phyloP scores from a whole-genome alignment of 1,140 invertebrate species.

The Drosophila paulistorum region DNA sequence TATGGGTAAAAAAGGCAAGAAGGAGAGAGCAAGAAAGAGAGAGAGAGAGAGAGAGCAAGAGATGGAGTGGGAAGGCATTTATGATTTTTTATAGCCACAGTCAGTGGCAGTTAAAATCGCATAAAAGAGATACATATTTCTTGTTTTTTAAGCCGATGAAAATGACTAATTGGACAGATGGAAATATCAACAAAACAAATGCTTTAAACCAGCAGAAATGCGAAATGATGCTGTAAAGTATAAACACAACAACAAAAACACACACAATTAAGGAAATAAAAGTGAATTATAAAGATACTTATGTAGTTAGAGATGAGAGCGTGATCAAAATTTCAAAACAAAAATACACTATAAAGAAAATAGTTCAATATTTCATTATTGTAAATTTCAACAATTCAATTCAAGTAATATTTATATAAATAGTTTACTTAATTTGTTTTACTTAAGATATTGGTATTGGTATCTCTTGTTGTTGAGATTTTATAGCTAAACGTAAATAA shows the following conservation, averaged over 20 bases:
- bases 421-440: too few species aligned
- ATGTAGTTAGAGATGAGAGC: neutral
- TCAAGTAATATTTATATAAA: too few species aligned
- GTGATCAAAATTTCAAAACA: neutral
- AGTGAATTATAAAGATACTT: conserved; percentile 25
- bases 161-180: conserved; percentile 79
- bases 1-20: neutral
- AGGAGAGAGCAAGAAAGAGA: neutral
- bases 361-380: too few species aligned
- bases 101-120: conserved; percentile 63
- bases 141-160: conserved; percentile 54
- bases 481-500: too few species aligned
- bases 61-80: conserved; percentile 9
- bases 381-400: too few species aligned
- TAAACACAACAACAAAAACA: conserved; percentile 33
- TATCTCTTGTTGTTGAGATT: too few species aligned
- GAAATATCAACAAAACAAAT: conserved; percentile 63
- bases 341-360: too few species aligned
- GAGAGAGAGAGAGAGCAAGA: neutral
- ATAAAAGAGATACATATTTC: conserved; percentile 49
- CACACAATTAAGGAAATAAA: conserved; percentile 34
- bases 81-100: conserved; percentile 42
- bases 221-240: conserved; percentile 36
- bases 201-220: conserved; percentile 35
- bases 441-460: too few species aligned